phyloP scores from a whole-genome alignment of 1,140 invertebrate genomes.

The Leptinotarsa defecta region DNA sequence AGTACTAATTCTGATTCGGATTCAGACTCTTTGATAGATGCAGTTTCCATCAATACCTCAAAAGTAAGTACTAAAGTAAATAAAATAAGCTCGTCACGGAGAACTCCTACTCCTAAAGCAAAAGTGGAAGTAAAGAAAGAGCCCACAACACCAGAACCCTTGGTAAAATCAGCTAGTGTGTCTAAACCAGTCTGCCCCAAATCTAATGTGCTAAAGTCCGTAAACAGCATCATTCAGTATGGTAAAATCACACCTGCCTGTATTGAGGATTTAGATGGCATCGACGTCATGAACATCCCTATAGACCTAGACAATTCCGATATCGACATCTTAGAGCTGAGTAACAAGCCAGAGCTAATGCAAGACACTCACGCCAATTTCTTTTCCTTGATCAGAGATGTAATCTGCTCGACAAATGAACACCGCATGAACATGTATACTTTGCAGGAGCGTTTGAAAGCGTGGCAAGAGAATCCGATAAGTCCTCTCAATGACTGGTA shows the following conservation, averaged over 20 bases:
- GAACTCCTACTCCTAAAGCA: conserved; percentile 24
- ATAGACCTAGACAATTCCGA: conserved; percentile 66
- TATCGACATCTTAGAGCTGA: conserved; percentile 62
- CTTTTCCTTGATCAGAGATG: conserved; percentile 79
- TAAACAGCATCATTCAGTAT: conserved; percentile 40
- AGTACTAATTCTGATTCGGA: conserved; percentile 54
- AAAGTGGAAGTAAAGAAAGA: conserved; percentile 48
- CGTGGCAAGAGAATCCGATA: conserved; percentile 82
- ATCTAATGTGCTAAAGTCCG: conserved; percentile 20
- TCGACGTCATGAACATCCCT: conserved; percentile 70
- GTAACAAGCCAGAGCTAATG: conserved; percentile 60
- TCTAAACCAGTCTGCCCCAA: conserved; percentile 24
- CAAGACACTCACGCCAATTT: conserved; percentile 81
- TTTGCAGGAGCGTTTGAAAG: conserved; percentile 74
- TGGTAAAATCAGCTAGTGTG: conserved; percentile 6
- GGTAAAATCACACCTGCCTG: conserved; percentile 56
- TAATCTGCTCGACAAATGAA: conserved; percentile 80
- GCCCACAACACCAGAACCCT: conserved; percentile 28
- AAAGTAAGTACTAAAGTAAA: conserved; percentile 34
- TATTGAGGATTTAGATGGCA: conserved; percentile 63
- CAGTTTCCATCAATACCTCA: conserved; percentile 33
- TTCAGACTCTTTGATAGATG: conserved; percentile 51
- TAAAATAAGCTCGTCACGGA: conserved; percentile 19
- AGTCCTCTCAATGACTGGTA: conserved; percentile 83
- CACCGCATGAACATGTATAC: conserved; percentile 76